Base-by-base conservation (phyloP, 2,113 vertebrate species). In the Salvelinus alpinus region DNA sequence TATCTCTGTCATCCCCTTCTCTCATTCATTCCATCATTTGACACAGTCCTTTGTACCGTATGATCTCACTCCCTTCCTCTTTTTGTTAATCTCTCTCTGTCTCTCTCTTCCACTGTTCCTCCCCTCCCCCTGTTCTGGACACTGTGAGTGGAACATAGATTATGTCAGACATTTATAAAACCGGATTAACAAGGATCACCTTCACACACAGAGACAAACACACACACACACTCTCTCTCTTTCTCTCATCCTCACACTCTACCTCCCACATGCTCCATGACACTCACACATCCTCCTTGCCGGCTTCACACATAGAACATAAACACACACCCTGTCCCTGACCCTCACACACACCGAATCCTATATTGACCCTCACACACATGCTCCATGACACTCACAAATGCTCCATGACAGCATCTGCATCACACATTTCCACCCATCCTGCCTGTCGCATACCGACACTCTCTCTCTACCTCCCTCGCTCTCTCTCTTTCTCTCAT, bases 141-240 rank as follows among this genome's bases (percentile, higher is more conserved):
- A 34, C 82, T 84, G 85, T 82, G 87, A 84, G 82, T 73, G 73
- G 78, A 85, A 86, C 86, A 81, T 82, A 90, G 90, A 91, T 92
- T 92, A 91, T 90, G 84, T 85, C 83, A 90, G 87, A 89, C 87
- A 82, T 89, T 88, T 90, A 84, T 85, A 87, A 91, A 88, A 86
- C 80, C 80, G 78, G 90, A 92, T 92, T 92, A 92, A 79, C 88
- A 70, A 34, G 85, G 87, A 91, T 91, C 89, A 90, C 90, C 87
- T 90, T 90, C 88, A 88, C 69, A 67, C 82, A 59, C 70, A 65
- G 27, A 27, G 38, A 38, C 31, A 24, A 3, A 78, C 16, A 25
- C 67, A 34, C 68, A 47, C 31, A 34, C 54, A 64, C 34, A 81
- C 75, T 29, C 27, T 31, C 29, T 14, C 20, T 9, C 59, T 9